These are phyloP conservation scores for Leptobrachium ailaonicum DNA, from an alignment of 2,113 vertebrate genomes.

Conservation along the genomic window DNA sequence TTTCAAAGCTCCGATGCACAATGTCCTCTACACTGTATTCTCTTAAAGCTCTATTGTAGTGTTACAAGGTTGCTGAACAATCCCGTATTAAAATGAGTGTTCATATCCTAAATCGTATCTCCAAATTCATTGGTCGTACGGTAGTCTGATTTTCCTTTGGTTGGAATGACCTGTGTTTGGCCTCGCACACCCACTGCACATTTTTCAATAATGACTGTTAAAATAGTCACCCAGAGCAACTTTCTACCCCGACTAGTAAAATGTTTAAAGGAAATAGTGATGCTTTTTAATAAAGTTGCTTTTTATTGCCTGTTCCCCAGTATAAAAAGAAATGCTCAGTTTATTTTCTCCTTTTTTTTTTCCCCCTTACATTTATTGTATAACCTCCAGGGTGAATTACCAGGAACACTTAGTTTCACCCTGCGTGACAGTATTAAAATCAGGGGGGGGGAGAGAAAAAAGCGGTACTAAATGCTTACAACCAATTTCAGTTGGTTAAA, in stretches of 20 bases:
- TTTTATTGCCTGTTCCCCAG: constrained; percentile 45
- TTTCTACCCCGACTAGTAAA: constrained; percentile 39
- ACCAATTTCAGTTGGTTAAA: constrained; percentile 49
- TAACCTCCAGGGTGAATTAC: constrained; percentile 50
- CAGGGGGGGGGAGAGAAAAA: constrained; percentile 40
- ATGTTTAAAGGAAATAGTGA: constrained; percentile 44
- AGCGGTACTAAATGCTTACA: constrained; percentile 46
- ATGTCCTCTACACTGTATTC: too few relatives aligned
- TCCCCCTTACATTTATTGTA: constrained; percentile 38
- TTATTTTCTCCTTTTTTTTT: constrained; percentile 43
- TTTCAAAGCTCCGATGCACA: too few relatives aligned
- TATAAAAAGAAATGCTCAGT: constrained; percentile 48
- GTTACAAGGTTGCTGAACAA: too few relatives aligned
- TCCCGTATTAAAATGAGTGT: too few relatives aligned
- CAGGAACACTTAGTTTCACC: constrained; percentile 44
- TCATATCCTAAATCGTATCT: too few relatives aligned
- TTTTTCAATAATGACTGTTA: constrained; percentile 43
- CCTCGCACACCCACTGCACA: constrained; percentile 40
- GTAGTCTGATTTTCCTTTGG: background rate
- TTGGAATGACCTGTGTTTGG: constrained; percentile 31
- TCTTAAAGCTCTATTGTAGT: too few relatives aligned
- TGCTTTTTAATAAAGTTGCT: constrained; percentile 47
- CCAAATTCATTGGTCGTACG: background rate
- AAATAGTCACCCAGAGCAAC: constrained; percentile 48
- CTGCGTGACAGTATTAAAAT: constrained; percentile 49